Evolutionary conservation across 2,797 vertebrate genomes (phyloP), one percentile per base, ranked within the genome.

Genomic region (Tenualosa thibaudeaui): DNA sequence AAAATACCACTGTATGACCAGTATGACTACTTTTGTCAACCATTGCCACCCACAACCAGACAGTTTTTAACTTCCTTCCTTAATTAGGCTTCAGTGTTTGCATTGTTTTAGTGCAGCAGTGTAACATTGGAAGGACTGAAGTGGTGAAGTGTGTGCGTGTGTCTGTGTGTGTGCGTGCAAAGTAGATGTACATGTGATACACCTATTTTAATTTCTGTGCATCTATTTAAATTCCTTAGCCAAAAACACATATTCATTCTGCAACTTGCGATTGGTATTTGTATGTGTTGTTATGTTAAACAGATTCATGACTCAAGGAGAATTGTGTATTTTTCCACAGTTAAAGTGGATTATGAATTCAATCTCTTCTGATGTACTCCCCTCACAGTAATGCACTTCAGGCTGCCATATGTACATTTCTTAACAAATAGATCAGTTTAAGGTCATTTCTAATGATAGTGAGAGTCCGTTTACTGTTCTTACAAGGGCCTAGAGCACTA

Each of bases 321-420:
- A 75, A 31, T 71, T 31, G 40, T 2, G 15, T 75, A 37, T 22
- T 40, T 46, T 43, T 43, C 7, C 71, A 78, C 40, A 46, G 71
- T 78, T 46, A 78, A 78, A 78, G 37, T 78, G 71, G 71, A 78
- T 78, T 46, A 78, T 22, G 37, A 78, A 46, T 46, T 22, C 46
- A 78, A 78, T 22, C 37, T 46, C 40, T 19, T 78, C 17, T 78
- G 40, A 78, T 40, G 37, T 40, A 46, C 5, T 78, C 37, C 40
- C 40, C 71, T 78, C 40, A 46, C 43, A 78, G 71, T 9, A 26
- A 24, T 62, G 58, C 9, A 78, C 43, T 5, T 43, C 71, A 78
- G 37, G 40, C 40, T 37, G 40, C 15, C 71, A 46, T 40, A 46
- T 78, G 22, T 22, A 19, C 7, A 46, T 78, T 78, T 22, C 71